Evolutionary conservation across 2,113 vertebrate genomes (phyloP).

Genomic region (Echinops telfairi): DNA sequence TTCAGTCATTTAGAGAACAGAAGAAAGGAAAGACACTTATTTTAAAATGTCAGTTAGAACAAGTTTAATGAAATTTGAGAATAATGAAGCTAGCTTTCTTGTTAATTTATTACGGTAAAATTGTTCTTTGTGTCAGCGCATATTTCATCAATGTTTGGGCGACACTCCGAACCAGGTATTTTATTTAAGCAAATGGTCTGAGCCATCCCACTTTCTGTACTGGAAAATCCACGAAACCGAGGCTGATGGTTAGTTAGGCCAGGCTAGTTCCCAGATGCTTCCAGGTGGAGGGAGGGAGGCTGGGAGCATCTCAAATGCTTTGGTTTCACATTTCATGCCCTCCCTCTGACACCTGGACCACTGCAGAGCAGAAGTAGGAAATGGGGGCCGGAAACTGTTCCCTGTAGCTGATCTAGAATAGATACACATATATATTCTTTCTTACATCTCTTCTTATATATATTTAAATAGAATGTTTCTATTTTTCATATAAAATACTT

Average conservation of each 20-base stretch:
- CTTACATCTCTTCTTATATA: too few species aligned
- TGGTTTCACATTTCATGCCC: not conserved
- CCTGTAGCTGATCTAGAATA: not conserved
- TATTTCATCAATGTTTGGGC: not conserved
- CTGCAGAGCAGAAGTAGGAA: not conserved
- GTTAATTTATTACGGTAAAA: not conserved
- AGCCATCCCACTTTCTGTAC: not conserved
- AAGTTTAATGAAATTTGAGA: conserved; percentile 51
- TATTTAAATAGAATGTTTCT: too few species aligned
- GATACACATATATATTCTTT: too few species aligned
- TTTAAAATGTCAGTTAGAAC: conserved; percentile 44
- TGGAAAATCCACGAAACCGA: not conserved
- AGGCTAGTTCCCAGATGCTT: not conserved
- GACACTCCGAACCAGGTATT: not conserved
- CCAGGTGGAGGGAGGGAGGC: not conserved
- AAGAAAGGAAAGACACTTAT: conserved; percentile 57
- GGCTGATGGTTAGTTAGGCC: too few species aligned
- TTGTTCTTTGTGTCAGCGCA: not conserved
- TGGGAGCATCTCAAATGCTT: not conserved
- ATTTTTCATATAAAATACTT: too few species aligned
- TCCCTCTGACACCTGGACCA: not conserved
- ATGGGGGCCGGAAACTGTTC: not conserved
- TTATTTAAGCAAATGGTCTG: conserved; percentile 3
- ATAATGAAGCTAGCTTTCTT: conserved; percentile 39
- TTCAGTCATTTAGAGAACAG: conserved; percentile 17